These are phyloP conservation scores for Elegia similella DNA, from an alignment of 2,888 invertebrate genomes.

Conservation along the genomic window DNA sequence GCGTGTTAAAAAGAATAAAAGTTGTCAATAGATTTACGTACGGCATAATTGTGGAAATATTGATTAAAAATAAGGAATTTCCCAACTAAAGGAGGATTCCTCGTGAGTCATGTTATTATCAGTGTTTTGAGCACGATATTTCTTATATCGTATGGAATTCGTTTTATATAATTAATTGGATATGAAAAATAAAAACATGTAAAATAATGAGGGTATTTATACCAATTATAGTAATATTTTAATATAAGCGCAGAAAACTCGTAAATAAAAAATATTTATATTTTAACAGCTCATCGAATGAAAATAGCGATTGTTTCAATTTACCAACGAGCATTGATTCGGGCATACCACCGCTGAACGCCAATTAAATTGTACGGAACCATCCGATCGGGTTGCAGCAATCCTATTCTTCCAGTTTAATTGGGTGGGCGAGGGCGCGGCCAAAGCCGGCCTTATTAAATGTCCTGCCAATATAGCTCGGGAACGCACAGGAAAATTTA, in stretches of 20 bases:
- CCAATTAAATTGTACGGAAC: conserved; percentile 40
- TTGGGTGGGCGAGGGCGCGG: conserved; percentile 30
- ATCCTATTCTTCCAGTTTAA: conserved; percentile 33
- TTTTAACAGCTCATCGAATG: background rate
- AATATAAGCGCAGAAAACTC: background rate
- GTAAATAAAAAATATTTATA: background rate
- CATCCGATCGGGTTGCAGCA: conserved; percentile 32
- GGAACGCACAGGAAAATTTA: conserved; percentile 10
- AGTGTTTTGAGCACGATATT: no score
- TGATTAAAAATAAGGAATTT: no score
- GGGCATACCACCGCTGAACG: conserved; percentile 35
- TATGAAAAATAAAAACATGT: no score
- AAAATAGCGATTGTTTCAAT: conserved; percentile 33
- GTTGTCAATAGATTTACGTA: no score
- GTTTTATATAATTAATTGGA: no score
- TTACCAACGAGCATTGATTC: conserved; percentile 36
- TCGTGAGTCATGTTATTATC: no score
- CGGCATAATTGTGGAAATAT: no score
- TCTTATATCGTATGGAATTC: no score
- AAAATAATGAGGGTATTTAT: no score
- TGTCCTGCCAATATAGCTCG: conserved; percentile 8
- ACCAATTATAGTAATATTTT: no score
- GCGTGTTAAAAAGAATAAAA: no score
- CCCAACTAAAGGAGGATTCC: no score
- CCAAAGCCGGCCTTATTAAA: conserved; percentile 12